Evolutionary conservation across 2,888 invertebrate species (phyloP), one percentile per base, ranked within the genome.

Genomic region (Pediacus dermestoides): DNA sequence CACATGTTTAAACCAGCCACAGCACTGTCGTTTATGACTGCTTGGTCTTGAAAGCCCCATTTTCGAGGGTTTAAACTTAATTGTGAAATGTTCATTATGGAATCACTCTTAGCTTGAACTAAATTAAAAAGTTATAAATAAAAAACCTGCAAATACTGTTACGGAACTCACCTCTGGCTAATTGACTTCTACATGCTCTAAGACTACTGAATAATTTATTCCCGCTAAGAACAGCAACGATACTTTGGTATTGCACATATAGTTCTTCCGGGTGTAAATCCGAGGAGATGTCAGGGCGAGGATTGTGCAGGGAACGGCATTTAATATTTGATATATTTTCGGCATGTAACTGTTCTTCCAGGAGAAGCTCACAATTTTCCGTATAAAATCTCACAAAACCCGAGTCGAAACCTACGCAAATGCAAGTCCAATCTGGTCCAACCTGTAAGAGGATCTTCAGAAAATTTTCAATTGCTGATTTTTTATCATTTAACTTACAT

Each of bases 371-470:
- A 9, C 92, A 92, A 46, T 81, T 82, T 66, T 95, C 93, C 1
- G 91, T 90, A 63, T 90, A 94, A 70, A 94, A 91, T 45, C 85
- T 76, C 7, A 95, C 75, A 70, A 76, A 79, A 10, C 96, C 96
- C 50, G 88, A 85, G 53, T 80, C 81, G 58, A 88, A 86, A 8
- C 95, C 96, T 39, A 92, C 77, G 42, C 85, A 80, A 42, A 95
- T 77, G 63, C 92, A 93, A 8, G 91, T 93, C 95, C 95, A 96
- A 65, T 96, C 95, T 14, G 89, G 82, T 3, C 81, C 82, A 61
- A 82, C 74, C 77, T 78, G 64, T 30, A 56, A 57, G 22, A 39
- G 42, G n/a, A n/a, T n/a, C n/a, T n/a, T 2, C 10, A 34, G 21
- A 11, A 23, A 34, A 26, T 12, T 6, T 25, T 21, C 14, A 13